phyloP scores from a whole-genome alignment of 1,140 invertebrate genomes.

The Aphidius ervi region DNA sequence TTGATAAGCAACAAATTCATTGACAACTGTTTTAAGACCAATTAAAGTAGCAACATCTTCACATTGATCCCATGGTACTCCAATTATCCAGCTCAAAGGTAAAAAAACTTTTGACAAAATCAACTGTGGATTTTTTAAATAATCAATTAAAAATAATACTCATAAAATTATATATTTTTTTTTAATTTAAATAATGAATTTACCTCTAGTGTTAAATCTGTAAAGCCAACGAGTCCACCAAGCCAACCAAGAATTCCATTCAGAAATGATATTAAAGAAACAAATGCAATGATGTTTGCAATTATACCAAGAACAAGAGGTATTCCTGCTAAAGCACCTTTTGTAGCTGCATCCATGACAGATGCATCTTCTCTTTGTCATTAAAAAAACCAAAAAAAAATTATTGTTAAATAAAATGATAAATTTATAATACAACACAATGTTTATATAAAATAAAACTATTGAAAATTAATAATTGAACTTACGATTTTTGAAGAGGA shows the following conservation, averaged over 20 bases:
- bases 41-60: conserved; percentile 76
- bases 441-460: not conserved
- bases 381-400: conserved; percentile 10
- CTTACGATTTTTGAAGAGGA: conserved; percentile 60
- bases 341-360: conserved; percentile 81
- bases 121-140: conserved; percentile 49
- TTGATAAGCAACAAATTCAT: conserved; percentile 89
- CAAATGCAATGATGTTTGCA: conserved; percentile 88
- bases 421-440: not conserved
- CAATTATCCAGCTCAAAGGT: conserved; percentile 77
- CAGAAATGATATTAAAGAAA: conserved; percentile 80
- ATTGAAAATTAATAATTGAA: conserved; percentile 13
- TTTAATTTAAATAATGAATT: conserved; percentile 17
- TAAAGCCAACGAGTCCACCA: conserved; percentile 68
- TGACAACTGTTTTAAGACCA: conserved; percentile 84
- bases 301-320: conserved; percentile 83
- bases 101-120: conserved; percentile 84
- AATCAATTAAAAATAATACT: too few relatives aligned
- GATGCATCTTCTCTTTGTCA: conserved; percentile 70
- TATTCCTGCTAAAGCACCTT: conserved; percentile 78
- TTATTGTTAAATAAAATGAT: too few relatives aligned
- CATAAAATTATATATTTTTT: too few relatives aligned
- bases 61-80: conserved; percentile 74
- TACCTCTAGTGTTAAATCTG: conserved; percentile 54
- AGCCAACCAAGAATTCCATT: conserved; percentile 78